Evolutionary conservation across 2,888 invertebrate species (phyloP).

Genomic region (Drosophila infuscata): DNA sequence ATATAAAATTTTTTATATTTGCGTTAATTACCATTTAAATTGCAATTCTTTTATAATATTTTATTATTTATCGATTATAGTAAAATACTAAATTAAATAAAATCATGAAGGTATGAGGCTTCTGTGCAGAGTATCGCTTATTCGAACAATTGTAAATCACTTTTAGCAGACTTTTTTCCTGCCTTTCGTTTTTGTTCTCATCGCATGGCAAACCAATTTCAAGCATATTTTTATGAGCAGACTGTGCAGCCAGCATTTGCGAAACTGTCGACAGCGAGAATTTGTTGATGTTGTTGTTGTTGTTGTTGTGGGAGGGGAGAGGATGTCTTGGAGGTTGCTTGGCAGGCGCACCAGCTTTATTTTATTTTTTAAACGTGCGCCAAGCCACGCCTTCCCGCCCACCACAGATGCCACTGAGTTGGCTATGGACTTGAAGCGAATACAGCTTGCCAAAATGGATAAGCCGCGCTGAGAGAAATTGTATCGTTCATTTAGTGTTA

Average conservation of each 20-base stretch:
- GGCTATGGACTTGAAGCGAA: conserved; percentile 61
- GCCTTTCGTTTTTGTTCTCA: conserved; percentile 39
- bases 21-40: not conserved
- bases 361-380: conserved; percentile 76
- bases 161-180: conserved; percentile 16
- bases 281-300: conserved; percentile 4
- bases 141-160: not conserved
- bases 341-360: conserved; percentile 74
- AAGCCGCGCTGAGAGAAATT: conserved; percentile 35
- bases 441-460: conserved; percentile 54
- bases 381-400: conserved; percentile 48
- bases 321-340: conserved; percentile 11
- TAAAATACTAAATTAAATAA: accelerated
- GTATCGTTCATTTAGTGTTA: not conserved
- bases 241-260: conserved; percentile 54
- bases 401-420: conserved; percentile 5
- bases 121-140: conserved; percentile 4
- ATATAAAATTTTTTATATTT: not conserved
- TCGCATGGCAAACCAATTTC: conserved; percentile 69
- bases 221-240: conserved; percentile 79
- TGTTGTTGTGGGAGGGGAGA: not conserved
- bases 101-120: too few species aligned
- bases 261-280: conserved; percentile 26
- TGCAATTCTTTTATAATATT: not conserved
- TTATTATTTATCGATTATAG: not conserved